Conservation (phyloP, 2,113 vertebrate genomes). For the Rissa tridactyla region DNA sequence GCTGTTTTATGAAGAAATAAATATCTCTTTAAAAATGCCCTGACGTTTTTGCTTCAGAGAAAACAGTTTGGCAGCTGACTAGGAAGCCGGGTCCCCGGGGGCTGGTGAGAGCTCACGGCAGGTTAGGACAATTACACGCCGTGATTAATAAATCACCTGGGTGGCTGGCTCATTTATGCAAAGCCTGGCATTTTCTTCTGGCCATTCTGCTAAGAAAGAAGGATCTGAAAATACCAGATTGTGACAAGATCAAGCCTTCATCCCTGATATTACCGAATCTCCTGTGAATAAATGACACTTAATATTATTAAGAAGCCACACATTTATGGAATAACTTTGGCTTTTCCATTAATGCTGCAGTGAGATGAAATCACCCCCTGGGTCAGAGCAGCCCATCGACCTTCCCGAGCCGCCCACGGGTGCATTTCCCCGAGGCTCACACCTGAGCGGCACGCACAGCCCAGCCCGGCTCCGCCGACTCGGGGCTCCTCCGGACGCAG, state of each 20-base stretch:
- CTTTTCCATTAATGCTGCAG: background rate
- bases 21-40: background rate
- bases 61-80: background rate
- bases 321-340: background rate
- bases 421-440: rapidly evolving
- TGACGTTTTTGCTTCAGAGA: background rate
- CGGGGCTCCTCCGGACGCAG: background rate
- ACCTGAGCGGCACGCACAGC: background rate
- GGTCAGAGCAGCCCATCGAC: background rate
- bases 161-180: background rate
- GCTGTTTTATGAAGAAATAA: background rate
- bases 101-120: background rate
- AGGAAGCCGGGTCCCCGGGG: background rate
- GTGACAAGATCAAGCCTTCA: background rate
- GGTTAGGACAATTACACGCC: background rate
- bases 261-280: background rate
- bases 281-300: background rate
- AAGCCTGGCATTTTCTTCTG: background rate
- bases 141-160: background rate
- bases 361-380: background rate
- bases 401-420: background rate
- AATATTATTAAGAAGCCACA: background rate
- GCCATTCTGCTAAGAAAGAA: background rate
- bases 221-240: background rate
- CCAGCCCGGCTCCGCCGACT: background rate